Evolutionary conservation across 2,888 invertebrate species (phyloP).

Genomic region (Pyrocoelia pectoralis): DNA sequence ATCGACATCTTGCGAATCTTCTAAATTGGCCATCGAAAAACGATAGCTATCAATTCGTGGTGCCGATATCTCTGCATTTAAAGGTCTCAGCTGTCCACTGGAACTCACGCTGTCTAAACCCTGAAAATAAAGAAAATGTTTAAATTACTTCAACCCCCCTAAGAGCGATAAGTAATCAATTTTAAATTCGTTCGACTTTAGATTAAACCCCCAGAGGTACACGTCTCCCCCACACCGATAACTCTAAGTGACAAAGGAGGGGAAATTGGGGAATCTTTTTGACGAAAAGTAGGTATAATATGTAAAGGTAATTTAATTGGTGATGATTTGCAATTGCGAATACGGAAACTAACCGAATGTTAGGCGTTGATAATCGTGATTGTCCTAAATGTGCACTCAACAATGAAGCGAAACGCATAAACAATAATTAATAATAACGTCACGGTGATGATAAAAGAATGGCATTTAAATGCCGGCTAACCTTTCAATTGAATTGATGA

Average conservation of each 20-base stretch:
- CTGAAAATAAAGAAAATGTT: conserved; percentile 62
- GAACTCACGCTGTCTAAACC: conserved; percentile 72
- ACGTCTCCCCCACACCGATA: neutral
- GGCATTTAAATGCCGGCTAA: conserved; percentile 3
- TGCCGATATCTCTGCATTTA: conserved; percentile 75
- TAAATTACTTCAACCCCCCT: neutral
- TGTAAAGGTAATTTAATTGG: too few relatives aligned
- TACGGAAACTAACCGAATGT: too few relatives aligned
- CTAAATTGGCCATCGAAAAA: conserved; percentile 95
- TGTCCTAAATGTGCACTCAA: neutral
- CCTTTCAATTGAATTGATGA: neutral
- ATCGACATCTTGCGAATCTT: conserved; percentile 96
- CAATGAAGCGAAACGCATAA: too few relatives aligned
- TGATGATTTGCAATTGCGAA: too few relatives aligned
- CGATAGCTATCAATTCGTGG: conserved; percentile 89
- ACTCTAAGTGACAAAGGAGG: neutral
- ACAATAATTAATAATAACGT: neutral
- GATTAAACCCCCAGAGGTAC: conserved; percentile 6
- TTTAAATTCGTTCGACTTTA: neutral
- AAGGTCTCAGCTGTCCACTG: conserved; percentile 66
- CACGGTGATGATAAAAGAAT: neutral
- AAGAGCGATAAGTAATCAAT: neutral
- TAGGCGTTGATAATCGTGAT: neutral
- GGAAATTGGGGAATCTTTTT: too few relatives aligned
- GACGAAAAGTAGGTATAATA: too few relatives aligned